phyloP scores from a whole-genome alignment of 2,113 vertebrate genomes.

The Megalops atlanticus region DNA sequence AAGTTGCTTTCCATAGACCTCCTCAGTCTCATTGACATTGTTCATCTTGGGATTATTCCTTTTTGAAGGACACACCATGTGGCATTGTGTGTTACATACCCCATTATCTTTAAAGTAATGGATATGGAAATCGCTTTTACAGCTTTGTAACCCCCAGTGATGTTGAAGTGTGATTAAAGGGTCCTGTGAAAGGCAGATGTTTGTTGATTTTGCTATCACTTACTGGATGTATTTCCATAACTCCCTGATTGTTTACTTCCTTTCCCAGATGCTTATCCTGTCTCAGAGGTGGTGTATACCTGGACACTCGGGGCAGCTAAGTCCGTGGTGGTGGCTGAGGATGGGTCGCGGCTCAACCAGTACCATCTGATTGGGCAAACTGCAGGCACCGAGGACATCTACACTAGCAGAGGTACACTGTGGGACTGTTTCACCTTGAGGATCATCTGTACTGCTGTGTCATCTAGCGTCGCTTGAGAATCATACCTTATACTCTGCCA shows the following conservation, averaged over 20 bases:
- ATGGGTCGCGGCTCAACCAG: constrained; percentile 93
- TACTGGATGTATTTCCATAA: too few relatives aligned
- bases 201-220: too few relatives aligned
- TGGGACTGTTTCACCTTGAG: too few relatives aligned
- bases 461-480: too few relatives aligned
- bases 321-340: constrained; percentile 93
- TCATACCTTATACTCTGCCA: too few relatives aligned
- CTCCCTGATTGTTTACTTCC: too few relatives aligned
- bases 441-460: too few relatives aligned
- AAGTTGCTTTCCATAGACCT: neutral
- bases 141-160: neutral
- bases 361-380: constrained; percentile 93
- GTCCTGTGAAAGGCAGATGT: too few relatives aligned
- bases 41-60: neutral
- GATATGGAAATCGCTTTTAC: too few relatives aligned
- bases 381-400: constrained; percentile 88
- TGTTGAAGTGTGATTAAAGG: too few relatives aligned
- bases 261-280: constrained; percentile 87
- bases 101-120: too few relatives aligned
- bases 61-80: neutral
- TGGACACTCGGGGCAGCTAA: constrained; percentile 87
- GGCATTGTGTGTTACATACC: too few relatives aligned
- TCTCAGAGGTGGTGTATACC: constrained; percentile 91
- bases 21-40: neutral
- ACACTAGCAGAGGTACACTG: constrained; percentile 92